Evolutionary conservation across 2,113 vertebrate species (phyloP).

Genomic region (Origma solitaria): DNA sequence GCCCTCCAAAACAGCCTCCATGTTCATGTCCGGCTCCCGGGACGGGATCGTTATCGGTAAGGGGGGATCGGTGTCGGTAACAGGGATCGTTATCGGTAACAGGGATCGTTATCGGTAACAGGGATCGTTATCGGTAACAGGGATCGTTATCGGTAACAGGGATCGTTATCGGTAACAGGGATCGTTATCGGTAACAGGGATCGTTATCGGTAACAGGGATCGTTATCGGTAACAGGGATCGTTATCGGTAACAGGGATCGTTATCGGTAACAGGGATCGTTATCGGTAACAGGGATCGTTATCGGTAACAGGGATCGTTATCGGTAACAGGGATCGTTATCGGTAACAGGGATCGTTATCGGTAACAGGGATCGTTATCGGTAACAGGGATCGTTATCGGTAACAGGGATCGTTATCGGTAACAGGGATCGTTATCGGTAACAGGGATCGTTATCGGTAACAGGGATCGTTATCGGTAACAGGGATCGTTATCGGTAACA

Average conservation of each 20-base stretch:
- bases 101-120: no score
- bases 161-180: no score
- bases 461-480: slow-evolving; percentile 58
- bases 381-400: slow-evolving; percentile 65
- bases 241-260: fast-evolving
- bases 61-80: slow-evolving; percentile 63
- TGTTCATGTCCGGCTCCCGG: slow-evolving; percentile 77
- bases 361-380: slow-evolving; percentile 16
- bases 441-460: slow-evolving; percentile 60
- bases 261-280: no score
- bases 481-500: no score
- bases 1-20: slow-evolving; percentile 71
- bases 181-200: slow-evolving; percentile 61
- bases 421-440: not conserved
- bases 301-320: slow-evolving; percentile 62
- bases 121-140: slow-evolving; percentile 54
- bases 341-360: slow-evolving; percentile 25
- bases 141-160: slow-evolving; percentile 61
- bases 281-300: slow-evolving; percentile 61
- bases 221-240: slow-evolving; percentile 66
- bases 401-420: slow-evolving; percentile 67
- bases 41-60: not conserved
- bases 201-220: fast-evolving
- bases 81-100: fast-evolving
- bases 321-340: not conserved